These are phyloP conservation scores for Picathartes gymnocephalus DNA, from an alignment of 2,113 vertebrate genomes.

Conservation along the genomic window DNA sequence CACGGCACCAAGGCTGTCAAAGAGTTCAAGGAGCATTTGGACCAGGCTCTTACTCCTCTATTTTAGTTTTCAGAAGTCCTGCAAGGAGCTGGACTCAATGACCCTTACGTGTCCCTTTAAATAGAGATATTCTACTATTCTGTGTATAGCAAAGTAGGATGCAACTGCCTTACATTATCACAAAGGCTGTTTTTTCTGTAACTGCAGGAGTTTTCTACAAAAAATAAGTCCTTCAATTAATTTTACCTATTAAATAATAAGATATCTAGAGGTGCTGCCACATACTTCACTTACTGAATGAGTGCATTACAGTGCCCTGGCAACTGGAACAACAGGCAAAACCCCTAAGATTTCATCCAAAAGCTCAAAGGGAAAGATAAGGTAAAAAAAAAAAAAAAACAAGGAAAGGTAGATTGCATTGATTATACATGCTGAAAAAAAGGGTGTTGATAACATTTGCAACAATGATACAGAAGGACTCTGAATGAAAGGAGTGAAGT, in stretches of 20 bases:
- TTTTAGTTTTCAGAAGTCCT: neutral
- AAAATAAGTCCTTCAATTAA: neutral
- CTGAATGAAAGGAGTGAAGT: neutral
- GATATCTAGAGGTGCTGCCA: neutral
- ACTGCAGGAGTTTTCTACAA: neutral
- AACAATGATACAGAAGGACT: neutral
- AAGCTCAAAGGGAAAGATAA: neutral
- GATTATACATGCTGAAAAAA: neutral
- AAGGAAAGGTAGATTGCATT: neutral
- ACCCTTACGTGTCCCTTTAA: neutral
- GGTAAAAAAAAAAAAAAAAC: neutral
- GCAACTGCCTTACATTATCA: neutral
- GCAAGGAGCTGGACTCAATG: neutral
- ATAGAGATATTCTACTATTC: neutral
- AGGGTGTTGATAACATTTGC: neutral
- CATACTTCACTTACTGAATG: neutral
- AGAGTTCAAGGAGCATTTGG: neutral
- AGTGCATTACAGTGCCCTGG: neutral
- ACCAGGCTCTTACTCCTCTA: neutral
- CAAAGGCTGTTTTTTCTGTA: neutral
- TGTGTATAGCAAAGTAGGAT: neutral
- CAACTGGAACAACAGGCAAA: neutral
- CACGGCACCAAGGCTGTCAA: neutral
- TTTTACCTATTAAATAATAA: neutral
- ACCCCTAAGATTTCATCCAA: neutral